phyloP scores from a whole-genome alignment of 2,888 invertebrate genomes.

The Platycheirus albimanus region DNA sequence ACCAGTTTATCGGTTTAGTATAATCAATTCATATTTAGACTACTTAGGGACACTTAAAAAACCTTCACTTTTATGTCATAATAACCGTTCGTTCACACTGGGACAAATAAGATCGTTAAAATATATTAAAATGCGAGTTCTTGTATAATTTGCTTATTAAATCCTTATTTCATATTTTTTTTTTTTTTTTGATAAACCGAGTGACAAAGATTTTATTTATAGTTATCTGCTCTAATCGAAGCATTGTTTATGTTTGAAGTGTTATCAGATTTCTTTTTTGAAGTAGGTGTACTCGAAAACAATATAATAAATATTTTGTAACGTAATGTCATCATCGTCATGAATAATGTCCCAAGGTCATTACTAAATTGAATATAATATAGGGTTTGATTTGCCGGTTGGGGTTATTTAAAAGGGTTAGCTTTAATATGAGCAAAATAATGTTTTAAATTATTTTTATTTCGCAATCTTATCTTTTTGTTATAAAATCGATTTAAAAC shows the following conservation, averaged over 20 bases:
- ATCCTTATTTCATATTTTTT: not conserved
- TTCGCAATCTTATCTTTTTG: conserved; percentile 25
- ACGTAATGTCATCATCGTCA: too few relatives aligned
- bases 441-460: not conserved
- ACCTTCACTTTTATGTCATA: conserved; percentile 1
- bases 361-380: too few relatives aligned
- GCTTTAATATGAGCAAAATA: not conserved
- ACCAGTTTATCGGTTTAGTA: not conserved
- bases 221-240: not conserved
- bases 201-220: not conserved
- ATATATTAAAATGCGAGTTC: not conserved
- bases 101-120: not conserved
- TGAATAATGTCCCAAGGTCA: too few relatives aligned
- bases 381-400: too few relatives aligned
- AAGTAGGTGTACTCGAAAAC: too few relatives aligned
- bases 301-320: too few relatives aligned
- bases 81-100: not conserved
- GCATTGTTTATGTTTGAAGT: not conserved
- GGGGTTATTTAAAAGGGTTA: too few relatives aligned
- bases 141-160: not conserved
- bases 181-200: not conserved
- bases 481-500: not conserved
- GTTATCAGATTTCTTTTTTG: too few relatives aligned
- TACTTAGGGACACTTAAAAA: not conserved
- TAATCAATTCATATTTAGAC: not conserved